Percentiles rank a stretch among this genome's conserved stretches.
Evolutionary conservation across 30 jellyfish, hydroid and myxozoan species (phyloP).

Genomic region (Aurelia coerulea): DNA sequence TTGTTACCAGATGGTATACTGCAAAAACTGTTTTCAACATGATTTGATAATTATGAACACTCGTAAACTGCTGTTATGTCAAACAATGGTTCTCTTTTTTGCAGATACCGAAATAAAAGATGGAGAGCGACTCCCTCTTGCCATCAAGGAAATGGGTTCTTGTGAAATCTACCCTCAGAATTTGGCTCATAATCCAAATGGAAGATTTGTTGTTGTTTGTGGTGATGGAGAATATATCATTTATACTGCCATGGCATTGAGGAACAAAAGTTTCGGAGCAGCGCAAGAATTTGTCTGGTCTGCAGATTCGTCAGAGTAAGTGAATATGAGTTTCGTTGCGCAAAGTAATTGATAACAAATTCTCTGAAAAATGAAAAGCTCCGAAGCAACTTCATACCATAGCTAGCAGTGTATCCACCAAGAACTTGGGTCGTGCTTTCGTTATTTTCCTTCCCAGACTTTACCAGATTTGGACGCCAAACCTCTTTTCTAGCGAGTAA

Average conservation of each 20-base stretch:
- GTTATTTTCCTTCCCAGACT: too few relatives aligned
- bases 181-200: conserved; percentile 96
- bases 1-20: too few relatives aligned
- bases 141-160: conserved; percentile 98
- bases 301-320: conserved; percentile 98
- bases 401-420: too few relatives aligned
- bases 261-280: conserved; percentile 96
- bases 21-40: too few relatives aligned
- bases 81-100: not conserved
- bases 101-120: conserved; percentile 86
- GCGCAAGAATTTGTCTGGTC: conserved; percentile 99
- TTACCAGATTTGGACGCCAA: too few relatives aligned
- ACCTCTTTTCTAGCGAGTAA: too few relatives aligned
- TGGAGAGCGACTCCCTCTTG: conserved; percentile 97
- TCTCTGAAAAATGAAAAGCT: too few relatives aligned
- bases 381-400: too few relatives aligned
- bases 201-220: conserved; percentile 98
- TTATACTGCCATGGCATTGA: conserved; percentile 99
- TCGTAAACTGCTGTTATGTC: too few relatives aligned
- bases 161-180: conserved; percentile 98
- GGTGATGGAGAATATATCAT: conserved; percentile 99
- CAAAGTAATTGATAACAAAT: too few relatives aligned
- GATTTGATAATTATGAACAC: too few relatives aligned
- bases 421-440: too few relatives aligned
- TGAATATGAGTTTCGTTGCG: not conserved